A percentile compares a stretch with the other conserved stretches of the same genome.
Conservation (phyloP, 2,888 invertebrate genomes). For the Odontocerum albicorne region DNA sequence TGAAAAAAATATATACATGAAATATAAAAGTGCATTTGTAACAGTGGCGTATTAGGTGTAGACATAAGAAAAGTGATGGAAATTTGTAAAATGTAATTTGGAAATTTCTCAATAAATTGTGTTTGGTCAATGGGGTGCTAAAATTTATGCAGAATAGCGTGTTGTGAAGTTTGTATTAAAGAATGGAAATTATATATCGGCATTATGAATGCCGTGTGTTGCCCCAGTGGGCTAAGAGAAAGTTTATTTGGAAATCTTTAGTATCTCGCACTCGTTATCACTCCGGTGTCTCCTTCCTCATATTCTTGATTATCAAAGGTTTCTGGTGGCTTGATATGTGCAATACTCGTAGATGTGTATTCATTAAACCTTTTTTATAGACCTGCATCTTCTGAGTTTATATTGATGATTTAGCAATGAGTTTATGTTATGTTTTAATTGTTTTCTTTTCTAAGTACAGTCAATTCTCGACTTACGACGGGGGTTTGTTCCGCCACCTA, state of each 20-base stretch:
- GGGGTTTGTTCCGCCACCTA: too few relatives aligned
- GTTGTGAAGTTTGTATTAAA: constrained; percentile 9
- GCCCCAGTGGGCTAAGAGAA: not conserved
- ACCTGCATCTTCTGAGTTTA: too few relatives aligned
- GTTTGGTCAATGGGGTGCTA: constrained; percentile 2
- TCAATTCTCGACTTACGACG: too few relatives aligned
- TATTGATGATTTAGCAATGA: too few relatives aligned
- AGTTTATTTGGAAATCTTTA: constrained; percentile 7
- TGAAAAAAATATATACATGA: too few relatives aligned
- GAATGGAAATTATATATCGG: not conserved
- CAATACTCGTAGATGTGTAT: too few relatives aligned
- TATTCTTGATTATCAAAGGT: not conserved
- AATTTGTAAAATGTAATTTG: constrained; percentile 8
- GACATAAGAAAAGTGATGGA: constrained; percentile 6
- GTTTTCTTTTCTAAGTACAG: too few relatives aligned
- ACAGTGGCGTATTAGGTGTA: too few relatives aligned
- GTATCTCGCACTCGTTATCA: not conserved
- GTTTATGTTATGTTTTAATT: too few relatives aligned
- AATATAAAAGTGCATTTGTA: too few relatives aligned
- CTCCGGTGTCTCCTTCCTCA: not conserved
- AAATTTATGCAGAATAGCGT: constrained; percentile 3
- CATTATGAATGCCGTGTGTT: not conserved
- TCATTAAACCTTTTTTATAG: too few relatives aligned
- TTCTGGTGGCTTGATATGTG: too few relatives aligned
- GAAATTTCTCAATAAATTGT: not conserved